Base-by-base conservation (phyloP, 2,113 vertebrate genomes). In the Lathamus discolor region DNA sequence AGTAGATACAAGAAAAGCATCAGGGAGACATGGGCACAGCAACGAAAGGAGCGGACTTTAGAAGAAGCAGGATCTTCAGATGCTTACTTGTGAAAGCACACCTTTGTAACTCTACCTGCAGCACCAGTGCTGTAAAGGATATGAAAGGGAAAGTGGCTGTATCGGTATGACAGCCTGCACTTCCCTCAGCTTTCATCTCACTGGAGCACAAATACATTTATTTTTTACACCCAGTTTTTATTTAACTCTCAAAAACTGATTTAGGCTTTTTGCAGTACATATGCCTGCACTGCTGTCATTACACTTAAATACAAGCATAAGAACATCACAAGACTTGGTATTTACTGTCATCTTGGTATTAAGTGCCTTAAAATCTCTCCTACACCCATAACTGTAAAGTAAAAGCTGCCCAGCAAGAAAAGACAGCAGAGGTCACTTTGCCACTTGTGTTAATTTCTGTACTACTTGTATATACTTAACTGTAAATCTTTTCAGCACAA, bases 21-120 rank as follows among this genome's bases (percentile, higher is more conserved):
- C 23, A 39, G 35, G 35, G 33, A 70, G 27, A 12, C 29, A 17
- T 0, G 0, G 54, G 24, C 48, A 78, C n/a, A 63, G 66, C 4
- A 33, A 68, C 35, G 22, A 41, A 31, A 37, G 52, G 7, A 70
- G 17, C 37, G 5, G 51, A 5, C 9, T 66, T 76, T 7, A 39
- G 25, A 13, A 75, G 62, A 5, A 82, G 29, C 49, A 84, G 73
- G 29, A 70, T 54, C 77, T 68, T 70, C 48, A 82, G 7, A 17
- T 28, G 52, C 59, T 31, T 13, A 70, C 33, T 13, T 83, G 49
- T 63, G 68, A 92, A 96, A 69, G 61, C 59, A 22, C 79, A 69
- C 46, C 75, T 83, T 51, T 15, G 39, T 20, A 64, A 29, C 24
- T 59, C 33, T 0, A 27, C 8, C 75, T 77, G 28, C 75, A 85